phyloP scores from a whole-genome alignment of 2,113 vertebrate species.

The Amazona guildingii region DNA sequence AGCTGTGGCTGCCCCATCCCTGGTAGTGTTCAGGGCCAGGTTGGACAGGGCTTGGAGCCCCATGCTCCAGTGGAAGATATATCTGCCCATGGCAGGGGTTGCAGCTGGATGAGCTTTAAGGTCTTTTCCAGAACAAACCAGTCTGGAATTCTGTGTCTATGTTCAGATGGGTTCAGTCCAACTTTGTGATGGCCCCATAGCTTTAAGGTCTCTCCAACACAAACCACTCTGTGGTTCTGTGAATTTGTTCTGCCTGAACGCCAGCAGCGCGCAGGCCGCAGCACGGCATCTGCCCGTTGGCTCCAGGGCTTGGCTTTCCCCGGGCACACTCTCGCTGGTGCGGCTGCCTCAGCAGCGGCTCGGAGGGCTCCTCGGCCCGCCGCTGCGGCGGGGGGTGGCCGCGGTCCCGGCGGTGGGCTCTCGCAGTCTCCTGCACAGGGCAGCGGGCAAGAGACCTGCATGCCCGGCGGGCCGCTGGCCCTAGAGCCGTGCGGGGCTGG shows the following conservation, averaged over 20 bases:
- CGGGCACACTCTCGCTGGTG: not conserved
- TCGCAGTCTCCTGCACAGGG: not conserved
- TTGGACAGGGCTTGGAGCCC: not conserved
- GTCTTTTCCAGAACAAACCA: not conserved
- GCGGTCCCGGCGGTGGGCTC: not conserved
- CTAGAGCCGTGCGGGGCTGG: too few species aligned
- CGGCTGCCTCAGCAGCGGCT: too few species aligned
- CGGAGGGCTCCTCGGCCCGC: too few species aligned
- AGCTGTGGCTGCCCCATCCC: too few species aligned
- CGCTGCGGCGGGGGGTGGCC: not conserved
- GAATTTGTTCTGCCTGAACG: not conserved
- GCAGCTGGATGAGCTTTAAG: not conserved
- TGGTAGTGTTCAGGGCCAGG: too few species aligned
- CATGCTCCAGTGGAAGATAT: not conserved
- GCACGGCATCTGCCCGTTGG: not conserved
- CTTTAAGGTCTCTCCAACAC: not conserved
- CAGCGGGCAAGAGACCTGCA: not conserved
- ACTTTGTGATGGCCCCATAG: too few species aligned
- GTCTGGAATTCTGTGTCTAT: not conserved
- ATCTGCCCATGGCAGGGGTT: not conserved
- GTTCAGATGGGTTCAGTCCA: too few species aligned
- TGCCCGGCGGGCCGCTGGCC: too few species aligned
- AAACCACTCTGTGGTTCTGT: not conserved
- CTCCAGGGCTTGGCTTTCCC: not conserved
- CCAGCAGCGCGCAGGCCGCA: not conserved